Conservation (phyloP, 2,888 invertebrate genomes). For the Athripsodes cinereus region DNA sequence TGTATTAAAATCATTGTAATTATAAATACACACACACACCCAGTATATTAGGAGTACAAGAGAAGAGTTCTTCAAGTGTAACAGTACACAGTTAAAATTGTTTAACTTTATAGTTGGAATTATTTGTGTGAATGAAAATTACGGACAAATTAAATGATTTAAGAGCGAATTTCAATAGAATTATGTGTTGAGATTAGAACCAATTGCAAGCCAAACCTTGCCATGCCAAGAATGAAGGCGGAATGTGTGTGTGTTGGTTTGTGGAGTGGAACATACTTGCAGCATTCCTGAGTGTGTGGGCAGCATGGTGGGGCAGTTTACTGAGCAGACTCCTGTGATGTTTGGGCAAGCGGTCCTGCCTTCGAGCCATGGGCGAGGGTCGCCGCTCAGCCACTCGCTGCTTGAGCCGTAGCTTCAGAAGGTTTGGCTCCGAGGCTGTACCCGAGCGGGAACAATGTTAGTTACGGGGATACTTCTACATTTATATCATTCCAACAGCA, state of each 20-base stretch:
- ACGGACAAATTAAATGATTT: too few relatives aligned
- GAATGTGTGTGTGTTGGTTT: background rate
- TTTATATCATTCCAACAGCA: background rate
- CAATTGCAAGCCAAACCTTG: too few relatives aligned
- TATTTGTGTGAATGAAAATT: too few relatives aligned
- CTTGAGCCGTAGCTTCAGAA: constrained; percentile 88
- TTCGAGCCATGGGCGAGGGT: constrained; percentile 83
- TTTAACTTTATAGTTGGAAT: too few relatives aligned
- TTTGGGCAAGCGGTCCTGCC: constrained; percentile 71
- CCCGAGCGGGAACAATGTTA: constrained; percentile 5
- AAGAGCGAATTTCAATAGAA: too few relatives aligned
- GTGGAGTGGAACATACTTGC: constrained; percentile 34
- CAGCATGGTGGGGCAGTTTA: constrained; percentile 37
- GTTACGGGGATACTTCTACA: background rate
- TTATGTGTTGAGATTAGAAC: too few relatives aligned
- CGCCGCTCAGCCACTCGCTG: constrained; percentile 93
- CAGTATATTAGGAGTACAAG: too few relatives aligned
- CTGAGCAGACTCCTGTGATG: constrained; percentile 58
- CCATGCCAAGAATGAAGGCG: background rate
- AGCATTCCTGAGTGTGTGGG: constrained; percentile 35
- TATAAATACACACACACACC: too few relatives aligned
- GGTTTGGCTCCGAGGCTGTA: constrained; percentile 93
- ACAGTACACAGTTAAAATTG: too few relatives aligned
- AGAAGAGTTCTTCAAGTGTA: too few relatives aligned
- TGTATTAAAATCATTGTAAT: too few relatives aligned